A percentile compares a stretch with the other conserved stretches of the same genome.
phyloP scores from a whole-genome alignment of 2,113 vertebrate species.

The Canis aureus region DNA sequence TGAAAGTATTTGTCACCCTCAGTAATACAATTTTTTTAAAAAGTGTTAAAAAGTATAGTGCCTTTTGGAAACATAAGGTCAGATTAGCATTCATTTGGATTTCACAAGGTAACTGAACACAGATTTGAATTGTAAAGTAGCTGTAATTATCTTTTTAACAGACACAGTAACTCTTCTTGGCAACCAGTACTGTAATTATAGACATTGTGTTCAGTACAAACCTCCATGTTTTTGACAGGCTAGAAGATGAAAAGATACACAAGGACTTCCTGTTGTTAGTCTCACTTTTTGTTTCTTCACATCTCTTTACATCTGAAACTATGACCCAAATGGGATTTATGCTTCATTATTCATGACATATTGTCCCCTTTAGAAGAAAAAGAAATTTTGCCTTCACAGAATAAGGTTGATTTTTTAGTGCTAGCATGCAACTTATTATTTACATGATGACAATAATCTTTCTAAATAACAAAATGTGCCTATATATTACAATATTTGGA shows the following conservation, averaged over 20 bases:
- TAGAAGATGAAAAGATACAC: constrained; percentile 68
- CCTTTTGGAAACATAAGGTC: constrained; percentile 75
- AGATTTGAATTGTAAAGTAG: constrained; percentile 77
- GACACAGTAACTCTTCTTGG: constrained; percentile 68
- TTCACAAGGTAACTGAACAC: constrained; percentile 76
- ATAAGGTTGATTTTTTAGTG: constrained; percentile 49
- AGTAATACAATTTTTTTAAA: constrained; percentile 37
- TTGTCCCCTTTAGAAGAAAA: constrained; percentile 56
- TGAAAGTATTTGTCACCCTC: constrained; percentile 64
- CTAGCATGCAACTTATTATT: constrained; percentile 47
- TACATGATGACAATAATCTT: constrained; percentile 29
- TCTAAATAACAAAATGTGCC: constrained; percentile 50
- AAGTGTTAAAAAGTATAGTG: constrained; percentile 51
- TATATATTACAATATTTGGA: background rate
- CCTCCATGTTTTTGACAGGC: constrained; percentile 62
- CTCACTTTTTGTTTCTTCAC: constrained; percentile 34
- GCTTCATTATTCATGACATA: constrained; percentile 62
- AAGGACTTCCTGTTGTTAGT: constrained; percentile 69
- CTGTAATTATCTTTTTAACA: constrained; percentile 78
- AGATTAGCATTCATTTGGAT: constrained; percentile 75
- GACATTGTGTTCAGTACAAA: constrained; percentile 64
- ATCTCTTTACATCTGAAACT: constrained; percentile 67
- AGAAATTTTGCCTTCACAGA: constrained; percentile 26
- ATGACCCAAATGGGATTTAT: constrained; percentile 71
- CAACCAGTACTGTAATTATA: constrained; percentile 71